Base-by-base conservation (phyloP, 2,113 vertebrate genomes). In the Xenopus laevis region DNA sequence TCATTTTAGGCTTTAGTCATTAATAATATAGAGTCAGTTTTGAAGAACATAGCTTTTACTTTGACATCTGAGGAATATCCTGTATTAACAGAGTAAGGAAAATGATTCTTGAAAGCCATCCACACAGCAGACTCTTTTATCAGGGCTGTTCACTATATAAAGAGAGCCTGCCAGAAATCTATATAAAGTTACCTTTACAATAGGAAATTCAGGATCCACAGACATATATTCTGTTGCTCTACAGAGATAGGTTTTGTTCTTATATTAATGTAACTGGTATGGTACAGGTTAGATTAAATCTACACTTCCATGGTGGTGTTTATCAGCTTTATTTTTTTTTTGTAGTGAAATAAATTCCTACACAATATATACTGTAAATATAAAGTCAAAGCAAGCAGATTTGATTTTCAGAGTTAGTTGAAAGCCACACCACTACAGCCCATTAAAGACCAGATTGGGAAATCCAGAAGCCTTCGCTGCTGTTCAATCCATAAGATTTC, bases 161-260 rank as follows among this genome's bases (percentile, higher is more conserved):
- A 46, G 18, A 66, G 59, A 58, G 17, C 63, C 58, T 55, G 65
- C 47, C 62, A 46, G 18, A 73, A 58, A 73, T 73, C n/a, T 66
- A 45, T 58, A 59, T 46, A 65, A 73, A 58, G 62, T 73, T 52
- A 66, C 63, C 71, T 73, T 73, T 62, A 46, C 63, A 66, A 66
- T 58, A 58, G 33, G 53, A 10, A 58, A 58, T 65, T 55, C 63
- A 58, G 18, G 58, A 17, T 16, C 33, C 45, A 7, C 50, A 27
- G 57, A 33, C 45, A 46, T 73, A 73, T 66, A 58, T 58, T 20
- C 4, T 11, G 44, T 73, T 46, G 45, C 8, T 18, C 21, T 9
- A 59, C 59, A 59, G 40, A 62, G 15, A 27, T 27, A 50, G 47
- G 7, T 7, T 40, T 40, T 40, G 33, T 40, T 40, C 33, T 40